These are phyloP conservation scores for Labeo catla DNA, from an alignment of 2,113 vertebrate species.

Conservation along the genomic window DNA sequence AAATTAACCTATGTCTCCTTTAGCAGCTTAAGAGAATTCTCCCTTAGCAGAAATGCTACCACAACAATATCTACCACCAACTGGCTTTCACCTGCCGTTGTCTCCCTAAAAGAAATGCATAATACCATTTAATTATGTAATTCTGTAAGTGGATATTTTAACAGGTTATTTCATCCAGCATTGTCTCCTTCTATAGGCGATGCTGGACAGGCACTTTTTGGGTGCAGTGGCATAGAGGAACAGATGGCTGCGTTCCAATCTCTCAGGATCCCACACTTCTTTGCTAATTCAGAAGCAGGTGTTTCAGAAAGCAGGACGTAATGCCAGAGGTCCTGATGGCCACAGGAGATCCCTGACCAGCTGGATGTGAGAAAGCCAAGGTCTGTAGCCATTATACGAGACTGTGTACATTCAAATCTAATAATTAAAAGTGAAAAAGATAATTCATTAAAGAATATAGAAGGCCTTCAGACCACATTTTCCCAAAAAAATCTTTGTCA, in stretches of 20 bases:
- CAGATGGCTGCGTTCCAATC: slow-evolving; percentile 74
- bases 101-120: neutral
- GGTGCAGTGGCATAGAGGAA: slow-evolving; percentile 60
- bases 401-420: neutral
- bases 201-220: neutral
- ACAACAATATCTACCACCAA: too few relatives aligned
- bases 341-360: slow-evolving; percentile 76
- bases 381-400: neutral
- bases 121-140: neutral
- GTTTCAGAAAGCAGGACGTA: slow-evolving; percentile 74
- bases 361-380: slow-evolving; percentile 66
- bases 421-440: neutral
- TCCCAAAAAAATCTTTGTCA: neutral
- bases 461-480: neutral
- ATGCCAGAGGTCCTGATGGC: slow-evolving; percentile 66
- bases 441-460: neutral
- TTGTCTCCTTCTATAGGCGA: neutral
- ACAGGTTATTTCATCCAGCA: neutral
- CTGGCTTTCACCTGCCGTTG: too few relatives aligned
- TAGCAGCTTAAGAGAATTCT: too few relatives aligned
- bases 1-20: too few relatives aligned
- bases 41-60: too few relatives aligned
- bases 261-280: slow-evolving; percentile 61
- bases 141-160: neutral
- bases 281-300: slow-evolving; percentile 77